Percentiles rank a stretch among this genome's conserved stretches.
phyloP scores from a whole-genome alignment of 2,113 vertebrate species.

The Lepus timidus region DNA sequence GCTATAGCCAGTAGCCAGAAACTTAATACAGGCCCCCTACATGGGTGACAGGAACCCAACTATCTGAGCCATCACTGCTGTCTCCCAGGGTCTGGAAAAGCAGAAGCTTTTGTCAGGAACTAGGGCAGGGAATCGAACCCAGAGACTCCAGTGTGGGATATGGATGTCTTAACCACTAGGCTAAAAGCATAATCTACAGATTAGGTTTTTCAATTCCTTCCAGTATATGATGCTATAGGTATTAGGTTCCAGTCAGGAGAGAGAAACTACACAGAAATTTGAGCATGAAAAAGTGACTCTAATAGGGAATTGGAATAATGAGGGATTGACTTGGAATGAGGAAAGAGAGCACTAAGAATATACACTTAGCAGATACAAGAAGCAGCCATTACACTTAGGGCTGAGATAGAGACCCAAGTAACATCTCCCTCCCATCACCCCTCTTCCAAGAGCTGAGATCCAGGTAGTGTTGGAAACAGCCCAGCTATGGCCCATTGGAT shows the following conservation, averaged over 20 bases:
- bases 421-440: background rate
- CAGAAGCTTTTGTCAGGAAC: no score
- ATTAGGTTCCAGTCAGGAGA: background rate
- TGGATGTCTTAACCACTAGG: no score
- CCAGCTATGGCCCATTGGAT: background rate
- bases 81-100: no score
- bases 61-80: no score
- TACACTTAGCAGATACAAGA: background rate
- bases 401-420: background rate
- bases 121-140: no score
- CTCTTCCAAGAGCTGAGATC: background rate
- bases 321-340: background rate
- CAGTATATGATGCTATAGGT: background rate
- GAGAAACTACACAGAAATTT: background rate
- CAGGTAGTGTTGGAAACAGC: background rate
- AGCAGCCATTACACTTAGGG: background rate
- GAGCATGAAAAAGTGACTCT: background rate
- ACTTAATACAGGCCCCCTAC: no score
- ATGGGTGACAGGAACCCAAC: no score
- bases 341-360: background rate
- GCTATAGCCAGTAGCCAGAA: no score
- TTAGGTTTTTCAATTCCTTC: background rate
- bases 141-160: no score
- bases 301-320: background rate
- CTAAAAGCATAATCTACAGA: background rate